Conservation (phyloP, 2,113 vertebrate genomes). For the Crocuta crocuta region DNA sequence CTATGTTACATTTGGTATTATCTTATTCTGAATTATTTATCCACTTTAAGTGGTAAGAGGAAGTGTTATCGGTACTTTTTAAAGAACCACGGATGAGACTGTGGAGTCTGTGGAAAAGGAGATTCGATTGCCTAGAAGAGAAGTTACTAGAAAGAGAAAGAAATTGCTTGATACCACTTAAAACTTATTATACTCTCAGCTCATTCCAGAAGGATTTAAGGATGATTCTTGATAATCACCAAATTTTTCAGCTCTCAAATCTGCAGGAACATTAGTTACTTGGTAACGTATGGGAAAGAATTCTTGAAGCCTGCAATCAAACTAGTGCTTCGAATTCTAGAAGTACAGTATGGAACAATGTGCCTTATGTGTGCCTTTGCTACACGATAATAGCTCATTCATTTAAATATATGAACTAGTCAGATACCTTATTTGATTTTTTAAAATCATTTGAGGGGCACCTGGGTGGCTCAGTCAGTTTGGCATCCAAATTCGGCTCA, state of each 20-base stretch:
- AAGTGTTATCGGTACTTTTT: not conserved
- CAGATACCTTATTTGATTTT: not conserved
- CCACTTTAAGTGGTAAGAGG: constrained; percentile 64
- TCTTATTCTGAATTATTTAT: constrained; percentile 81
- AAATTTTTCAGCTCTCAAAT: not conserved
- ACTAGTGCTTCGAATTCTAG: not conserved
- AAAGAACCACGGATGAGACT: constrained; percentile 17
- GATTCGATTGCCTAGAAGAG: not conserved
- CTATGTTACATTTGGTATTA: constrained; percentile 44
- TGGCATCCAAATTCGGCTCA: no score
- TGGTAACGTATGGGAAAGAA: not conserved
- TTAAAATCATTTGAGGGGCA: not conserved
- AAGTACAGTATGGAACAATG: not conserved
- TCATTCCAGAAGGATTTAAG: not conserved
- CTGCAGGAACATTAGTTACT: not conserved
- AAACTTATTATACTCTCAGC: not conserved
- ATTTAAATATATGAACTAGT: not conserved
- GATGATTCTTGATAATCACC: not conserved
- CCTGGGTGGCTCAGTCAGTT: no score
- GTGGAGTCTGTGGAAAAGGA: not conserved
- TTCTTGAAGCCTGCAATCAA: not conserved
- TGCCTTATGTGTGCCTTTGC: not conserved
- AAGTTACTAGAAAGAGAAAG: not conserved
- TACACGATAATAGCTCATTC: not conserved
- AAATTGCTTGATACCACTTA: not conserved